phyloP scores from a whole-genome alignment of 92 coral and sea anemone genomes.

The Porites rus region DNA sequence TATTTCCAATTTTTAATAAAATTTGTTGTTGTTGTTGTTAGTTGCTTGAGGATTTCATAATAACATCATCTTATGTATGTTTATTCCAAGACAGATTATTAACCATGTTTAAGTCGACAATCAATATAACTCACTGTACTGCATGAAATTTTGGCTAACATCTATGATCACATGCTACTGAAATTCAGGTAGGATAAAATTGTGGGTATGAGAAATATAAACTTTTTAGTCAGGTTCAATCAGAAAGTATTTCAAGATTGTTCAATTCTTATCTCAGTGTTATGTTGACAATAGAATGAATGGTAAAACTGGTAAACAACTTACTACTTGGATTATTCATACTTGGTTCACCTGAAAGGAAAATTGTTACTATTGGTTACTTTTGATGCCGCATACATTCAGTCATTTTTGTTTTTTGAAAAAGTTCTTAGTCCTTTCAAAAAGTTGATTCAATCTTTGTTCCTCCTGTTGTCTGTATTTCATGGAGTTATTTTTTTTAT shows the following conservation, averaged over 20 bases:
- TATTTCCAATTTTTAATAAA: too few species aligned
- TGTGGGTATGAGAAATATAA: slow-evolving; percentile 39
- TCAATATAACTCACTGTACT: slow-evolving; percentile 5
- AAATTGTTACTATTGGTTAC: slow-evolving; percentile 19
- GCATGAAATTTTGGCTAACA: slow-evolving; percentile 37
- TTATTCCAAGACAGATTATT: slow-evolving; percentile 28
- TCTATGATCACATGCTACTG: slow-evolving; percentile 41
- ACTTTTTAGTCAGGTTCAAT: not conserved
- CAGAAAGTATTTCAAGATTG: not conserved
- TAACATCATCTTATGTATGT: slow-evolving; percentile 19
- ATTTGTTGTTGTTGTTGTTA: too few species aligned
- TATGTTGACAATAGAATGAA: not conserved
- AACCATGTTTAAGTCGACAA: slow-evolving; percentile 13
- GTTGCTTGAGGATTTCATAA: slow-evolving; percentile 4
- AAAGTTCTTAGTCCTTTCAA: slow-evolving; percentile 27
- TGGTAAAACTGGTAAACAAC: slow-evolving; percentile 49
- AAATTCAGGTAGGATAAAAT: slow-evolving; percentile 37
- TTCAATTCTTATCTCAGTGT: not conserved
- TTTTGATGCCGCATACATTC: slow-evolving; percentile 40
- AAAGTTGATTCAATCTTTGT: slow-evolving; percentile 52
- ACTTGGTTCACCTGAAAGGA: slow-evolving; percentile 46
- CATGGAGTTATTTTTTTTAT: slow-evolving; percentile 47
- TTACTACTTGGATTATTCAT: slow-evolving; percentile 53
- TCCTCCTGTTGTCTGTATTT: slow-evolving; percentile 64
- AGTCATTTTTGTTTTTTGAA: slow-evolving; percentile 14